Conservation (phyloP, 2,797 vertebrate genomes). For the Rhynchotus rufescens region DNA sequence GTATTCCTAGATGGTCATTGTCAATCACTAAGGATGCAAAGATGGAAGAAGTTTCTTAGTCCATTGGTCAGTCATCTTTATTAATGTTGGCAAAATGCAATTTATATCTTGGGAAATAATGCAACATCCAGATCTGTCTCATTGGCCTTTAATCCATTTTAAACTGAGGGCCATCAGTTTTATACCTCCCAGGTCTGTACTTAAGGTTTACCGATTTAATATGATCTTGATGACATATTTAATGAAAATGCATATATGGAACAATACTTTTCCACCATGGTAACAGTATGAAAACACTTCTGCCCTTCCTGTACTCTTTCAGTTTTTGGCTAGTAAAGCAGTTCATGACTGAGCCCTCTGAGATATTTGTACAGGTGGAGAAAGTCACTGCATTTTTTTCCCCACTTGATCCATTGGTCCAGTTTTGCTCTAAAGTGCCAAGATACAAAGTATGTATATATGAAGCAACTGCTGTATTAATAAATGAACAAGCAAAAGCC, state of each 20-base stretch:
- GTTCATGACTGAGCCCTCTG: neutral
- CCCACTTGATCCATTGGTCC: neutral
- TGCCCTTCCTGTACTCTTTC: neutral
- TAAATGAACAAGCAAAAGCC: neutral
- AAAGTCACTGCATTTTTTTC: neutral
- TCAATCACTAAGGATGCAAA: conserved; percentile 31
- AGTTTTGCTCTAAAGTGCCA: neutral
- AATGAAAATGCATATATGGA: conserved; percentile 6
- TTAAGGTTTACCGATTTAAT: conserved; percentile 10
- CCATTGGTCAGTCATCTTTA: conserved; percentile 1
- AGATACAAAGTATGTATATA: neutral
- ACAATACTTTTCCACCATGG: conserved; percentile 28
- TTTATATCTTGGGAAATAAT: neutral
- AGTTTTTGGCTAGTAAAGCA: neutral
- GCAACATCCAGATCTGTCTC: neutral
- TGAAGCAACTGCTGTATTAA: neutral
- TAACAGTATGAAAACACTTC: neutral
- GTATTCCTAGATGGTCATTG: neutral
- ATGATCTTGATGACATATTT: neutral
- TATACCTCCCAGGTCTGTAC: neutral
- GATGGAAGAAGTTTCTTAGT: conserved; percentile 40
- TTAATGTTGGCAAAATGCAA: neutral
- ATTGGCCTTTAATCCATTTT: neutral
- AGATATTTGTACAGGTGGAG: neutral
- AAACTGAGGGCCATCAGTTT: neutral